Evolutionary conservation across 2,888 invertebrate species (phyloP), one percentile per base, ranked within the genome.

Genomic region (Macrophya annulata): DNA sequence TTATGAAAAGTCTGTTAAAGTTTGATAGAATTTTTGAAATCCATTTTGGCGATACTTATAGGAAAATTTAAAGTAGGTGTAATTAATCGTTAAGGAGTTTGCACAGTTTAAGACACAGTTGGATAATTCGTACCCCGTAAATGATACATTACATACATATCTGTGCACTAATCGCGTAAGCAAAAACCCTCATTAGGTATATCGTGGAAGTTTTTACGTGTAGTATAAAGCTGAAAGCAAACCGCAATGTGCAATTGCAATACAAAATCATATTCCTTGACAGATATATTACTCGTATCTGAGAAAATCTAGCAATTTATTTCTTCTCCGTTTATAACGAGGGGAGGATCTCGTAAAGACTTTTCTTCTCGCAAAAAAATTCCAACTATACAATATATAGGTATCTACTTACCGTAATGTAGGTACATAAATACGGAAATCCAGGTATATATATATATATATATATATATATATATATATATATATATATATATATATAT

Each of bases 231-330:
- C 31, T 31, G 31, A 9, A 25, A 25, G 25, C 10, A 62, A 62
- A 25, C 25, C 9, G 25, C 25, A 5, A 1, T 8, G 25, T 9
- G 1, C 9, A 6, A 62, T 1, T 12, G 21, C 62, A 62, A 21
- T 25, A 12, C 3, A 62, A 25, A 62, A 62, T 62, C 62, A 62
- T 31, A 31, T 62, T 25, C 62, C 62, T 62, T 25, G 25, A 62
- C 62, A 62, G 21, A 62, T 62, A 62, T 62, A 55, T 55, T 31
- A 3, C 31, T 31, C 31, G 31, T 31, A 62, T 62, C 25, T 62
- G 25, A 25, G 62, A 10, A 21, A 62, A 62, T 62, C 21, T 62
- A 62, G 62, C 62, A 62, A 62, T 62, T 62, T 62, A 62, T 25
- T 62, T 62, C 62, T 62, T 31, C 25, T 25, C 9, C 9, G 62